Evolutionary conservation across 2,888 invertebrate genomes (phyloP).

Genomic region (Lobophora halterata): DNA sequence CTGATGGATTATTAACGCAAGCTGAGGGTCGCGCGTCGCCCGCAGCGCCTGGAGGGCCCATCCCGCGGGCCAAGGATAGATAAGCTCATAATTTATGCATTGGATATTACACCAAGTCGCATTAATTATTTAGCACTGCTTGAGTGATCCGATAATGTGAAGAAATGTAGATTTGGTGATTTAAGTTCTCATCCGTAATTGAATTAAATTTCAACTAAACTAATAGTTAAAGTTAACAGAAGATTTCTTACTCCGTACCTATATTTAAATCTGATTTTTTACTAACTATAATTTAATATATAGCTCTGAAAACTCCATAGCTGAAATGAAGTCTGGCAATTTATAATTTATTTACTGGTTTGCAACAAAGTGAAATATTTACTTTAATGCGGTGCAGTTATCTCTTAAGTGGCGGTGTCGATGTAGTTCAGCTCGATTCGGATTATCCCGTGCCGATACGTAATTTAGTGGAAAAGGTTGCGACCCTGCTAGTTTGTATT

Average conservation of each 20-base stretch:
- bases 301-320: too few relatives aligned
- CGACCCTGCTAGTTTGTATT: conserved; percentile 77
- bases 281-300: too few relatives aligned
- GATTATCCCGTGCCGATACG: conserved; percentile 77
- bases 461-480: conserved; percentile 80
- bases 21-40: conserved; percentile 49
- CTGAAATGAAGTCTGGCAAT: too few relatives aligned
- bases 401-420: conserved; percentile 52
- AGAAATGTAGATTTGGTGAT: conserved; percentile 10
- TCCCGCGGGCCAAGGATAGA: conserved; percentile 49
- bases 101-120: conserved; percentile 44
- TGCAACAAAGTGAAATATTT: conserved; percentile 29
- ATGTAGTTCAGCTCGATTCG: conserved; percentile 69
- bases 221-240: too few relatives aligned
- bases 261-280: too few relatives aligned
- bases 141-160: conserved; percentile 17
- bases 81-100: conserved; percentile 64
- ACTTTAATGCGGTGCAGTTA: conserved; percentile 53
- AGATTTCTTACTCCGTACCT: too few relatives aligned
- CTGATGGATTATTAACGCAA: conserved; percentile 63
- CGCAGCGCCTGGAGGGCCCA: conserved; percentile 41
- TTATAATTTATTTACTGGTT: conserved; percentile 23
- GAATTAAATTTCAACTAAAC: too few relatives aligned
- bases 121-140: conserved; percentile 33
- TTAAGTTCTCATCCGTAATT: too few relatives aligned